phyloP scores from a whole-genome alignment of 2,888 invertebrate genomes.

The Blastobasis adustella region DNA sequence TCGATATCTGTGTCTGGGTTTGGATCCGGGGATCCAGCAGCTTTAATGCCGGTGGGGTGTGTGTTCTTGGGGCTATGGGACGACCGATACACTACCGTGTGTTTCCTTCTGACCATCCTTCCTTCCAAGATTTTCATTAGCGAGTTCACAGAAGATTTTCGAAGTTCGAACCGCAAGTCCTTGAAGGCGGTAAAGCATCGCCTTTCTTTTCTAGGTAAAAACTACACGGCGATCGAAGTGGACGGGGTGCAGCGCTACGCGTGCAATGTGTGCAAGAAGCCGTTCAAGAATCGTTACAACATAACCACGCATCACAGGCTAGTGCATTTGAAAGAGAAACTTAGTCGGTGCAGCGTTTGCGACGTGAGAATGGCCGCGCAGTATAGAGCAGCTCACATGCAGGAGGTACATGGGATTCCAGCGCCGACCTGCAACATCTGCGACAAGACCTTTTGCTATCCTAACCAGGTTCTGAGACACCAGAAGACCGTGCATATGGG shows the following conservation, averaged over 20 bases:
- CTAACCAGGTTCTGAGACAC: slow-evolving; percentile 22
- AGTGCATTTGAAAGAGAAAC: slow-evolving; percentile 17
- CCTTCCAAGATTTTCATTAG: too few relatives aligned
- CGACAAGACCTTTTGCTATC: slow-evolving; percentile 31
- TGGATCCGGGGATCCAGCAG: too few relatives aligned
- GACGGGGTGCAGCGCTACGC: slow-evolving; percentile 8
- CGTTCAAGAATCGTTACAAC: too few relatives aligned
- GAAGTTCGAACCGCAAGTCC: too few relatives aligned
- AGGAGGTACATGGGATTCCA: background rate
- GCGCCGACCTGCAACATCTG: slow-evolving; percentile 20
- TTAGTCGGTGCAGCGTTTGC: slow-evolving; percentile 12
- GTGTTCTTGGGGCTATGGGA: too few relatives aligned
- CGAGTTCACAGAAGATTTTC: too few relatives aligned
- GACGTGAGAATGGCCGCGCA: background rate
- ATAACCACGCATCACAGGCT: slow-evolving; percentile 12
- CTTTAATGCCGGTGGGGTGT: too few relatives aligned
- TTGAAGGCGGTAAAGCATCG: too few relatives aligned
- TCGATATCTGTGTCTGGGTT: too few relatives aligned
- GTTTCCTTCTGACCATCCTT: too few relatives aligned
- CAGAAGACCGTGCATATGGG: slow-evolving; percentile 30
- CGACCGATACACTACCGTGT: too few relatives aligned
- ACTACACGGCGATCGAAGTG: slow-evolving; percentile 3
- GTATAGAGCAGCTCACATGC: background rate
- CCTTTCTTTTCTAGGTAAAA: slow-evolving; percentile 6
- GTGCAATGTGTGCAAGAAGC: slow-evolving; percentile 23